phyloP scores from a whole-genome alignment of 2,113 vertebrate genomes.

The Pleuronectes platessa region DNA sequence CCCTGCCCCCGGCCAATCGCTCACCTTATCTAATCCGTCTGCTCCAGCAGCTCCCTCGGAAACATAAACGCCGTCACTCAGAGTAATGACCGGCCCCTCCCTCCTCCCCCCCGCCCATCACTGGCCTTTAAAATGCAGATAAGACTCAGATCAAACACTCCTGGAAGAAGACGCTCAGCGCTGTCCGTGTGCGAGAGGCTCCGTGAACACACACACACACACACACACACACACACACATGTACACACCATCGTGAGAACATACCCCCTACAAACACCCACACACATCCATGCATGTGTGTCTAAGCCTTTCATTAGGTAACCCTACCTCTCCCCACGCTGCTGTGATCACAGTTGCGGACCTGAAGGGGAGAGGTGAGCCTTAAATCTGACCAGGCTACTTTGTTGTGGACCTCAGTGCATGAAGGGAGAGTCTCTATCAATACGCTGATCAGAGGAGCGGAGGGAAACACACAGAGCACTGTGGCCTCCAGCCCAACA shows the following conservation, averaged over 20 bases:
- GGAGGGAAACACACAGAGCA: slow-evolving; percentile 5
- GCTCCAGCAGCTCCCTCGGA: slow-evolving; percentile 74
- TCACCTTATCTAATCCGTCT: slow-evolving; percentile 82
- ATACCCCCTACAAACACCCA: slow-evolving; percentile 31
- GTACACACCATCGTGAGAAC: slow-evolving; percentile 24
- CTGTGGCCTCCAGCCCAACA: slow-evolving; percentile 45
- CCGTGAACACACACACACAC: slow-evolving; percentile 3
- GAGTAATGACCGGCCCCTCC: slow-evolving; percentile 68
- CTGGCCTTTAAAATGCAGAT: slow-evolving; percentile 79
- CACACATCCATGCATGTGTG: slow-evolving; percentile 59
- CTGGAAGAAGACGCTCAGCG: slow-evolving; percentile 41
- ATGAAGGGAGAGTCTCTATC: slow-evolving; percentile 40
- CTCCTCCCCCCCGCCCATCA: slow-evolving; percentile 36
- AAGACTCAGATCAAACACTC: slow-evolving; percentile 65
- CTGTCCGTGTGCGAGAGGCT: slow-evolving; percentile 27
- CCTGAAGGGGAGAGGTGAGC: slow-evolving; percentile 52
- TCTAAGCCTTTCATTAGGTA: slow-evolving; percentile 77
- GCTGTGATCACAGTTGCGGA: slow-evolving; percentile 64
- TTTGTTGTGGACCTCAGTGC: slow-evolving; percentile 47
- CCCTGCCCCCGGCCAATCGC: slow-evolving; percentile 63
- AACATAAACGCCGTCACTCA: slow-evolving; percentile 81
- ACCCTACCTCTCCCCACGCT: slow-evolving; percentile 64
- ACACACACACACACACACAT: neutral
- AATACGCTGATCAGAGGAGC: slow-evolving; percentile 41
- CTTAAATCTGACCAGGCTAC: slow-evolving; percentile 63